Base-by-base conservation (phyloP, 1,140 invertebrate species). In the Plectrocnemia conspersa region DNA sequence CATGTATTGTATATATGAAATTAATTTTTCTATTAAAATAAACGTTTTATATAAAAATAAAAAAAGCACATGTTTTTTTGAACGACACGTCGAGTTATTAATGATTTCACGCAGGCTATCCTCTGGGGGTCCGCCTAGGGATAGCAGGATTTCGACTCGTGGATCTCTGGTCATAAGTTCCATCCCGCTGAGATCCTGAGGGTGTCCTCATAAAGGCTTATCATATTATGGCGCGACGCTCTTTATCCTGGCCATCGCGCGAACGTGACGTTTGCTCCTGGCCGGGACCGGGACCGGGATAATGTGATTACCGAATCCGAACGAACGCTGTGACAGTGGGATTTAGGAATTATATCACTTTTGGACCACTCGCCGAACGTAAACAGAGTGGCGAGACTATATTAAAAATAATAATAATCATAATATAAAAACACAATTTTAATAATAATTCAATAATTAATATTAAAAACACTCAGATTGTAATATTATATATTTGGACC, bases 231-330 rank as follows among this genome's bases (percentile, higher is more conserved):
- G 47, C 47, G 40, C 32, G 23, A 35, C 16, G 33, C 23, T 38
- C 33, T 50, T 50, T 38, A 38, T 38, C 47, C 33, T 23, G 47
- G 33, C 33, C 47, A 50, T 50, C 47, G 33, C 19, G 21, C 21
- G 47, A 35, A 50, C 47, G 47, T 50, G 47, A 50, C 47, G 47
- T 50, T 50, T 50, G 47, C 47, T 50, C 47, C 47, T 50, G 47
- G 32, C 47, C 47, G 47, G 40, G 21, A 50, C 47, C 33, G 33
- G n/a, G n/a, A 38, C 29, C 21, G 47, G 47, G 47, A 50, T 50
- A 50, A 50, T 50, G 47, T 38, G 47, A 50, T 50, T 50, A 50
- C 47, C 35, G 47, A 50, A 50, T 27, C 47, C 47, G 47, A 50
- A 50, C 38, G 47, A 50, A 50, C 38, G 47, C 47, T 35, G 47